Conservation (phyloP, 2,888 invertebrate species). For the Aleiodes leptofemur region DNA sequence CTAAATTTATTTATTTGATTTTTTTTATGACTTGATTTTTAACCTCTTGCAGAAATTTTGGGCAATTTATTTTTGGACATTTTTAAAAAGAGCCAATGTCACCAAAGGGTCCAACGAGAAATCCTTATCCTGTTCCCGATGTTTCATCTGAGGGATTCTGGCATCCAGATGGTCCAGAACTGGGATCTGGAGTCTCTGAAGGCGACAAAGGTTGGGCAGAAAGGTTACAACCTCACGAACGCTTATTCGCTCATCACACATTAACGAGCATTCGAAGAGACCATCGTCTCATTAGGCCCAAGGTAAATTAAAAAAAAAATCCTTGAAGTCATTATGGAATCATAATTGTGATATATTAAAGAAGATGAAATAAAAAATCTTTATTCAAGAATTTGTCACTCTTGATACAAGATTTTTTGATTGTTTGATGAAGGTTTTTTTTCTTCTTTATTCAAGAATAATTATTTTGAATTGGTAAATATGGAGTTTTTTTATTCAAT, state of each 20-base stretch:
- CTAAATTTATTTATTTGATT: neutral
- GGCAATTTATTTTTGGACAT: neutral
- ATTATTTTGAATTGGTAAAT: conserved; percentile 2
- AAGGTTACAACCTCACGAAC: conserved; percentile 73
- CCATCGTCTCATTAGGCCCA: conserved; percentile 59
- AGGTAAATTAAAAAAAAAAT: conserved; percentile 55
- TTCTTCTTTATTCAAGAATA: too few species aligned
- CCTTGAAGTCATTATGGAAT: neutral
- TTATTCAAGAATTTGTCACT: neutral
- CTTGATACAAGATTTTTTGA: too few species aligned
- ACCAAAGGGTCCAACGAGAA: conserved; percentile 57
- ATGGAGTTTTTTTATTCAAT: neutral
- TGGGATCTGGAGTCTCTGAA: conserved; percentile 64
- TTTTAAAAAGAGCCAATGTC: conserved; percentile 35
- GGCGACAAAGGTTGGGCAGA: conserved; percentile 65
- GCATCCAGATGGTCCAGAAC: conserved; percentile 60
- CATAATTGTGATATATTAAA: neutral
- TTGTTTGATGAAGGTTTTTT: too few species aligned
- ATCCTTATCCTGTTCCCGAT: conserved; percentile 70
- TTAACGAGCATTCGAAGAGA: conserved; percentile 78
- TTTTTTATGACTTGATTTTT: neutral
- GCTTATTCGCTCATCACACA: conserved; percentile 80
- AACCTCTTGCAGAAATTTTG: neutral
- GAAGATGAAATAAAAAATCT: conserved; percentile 24
- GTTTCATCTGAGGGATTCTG: conserved; percentile 67